Evolutionary conservation across 2,888 invertebrate species (phyloP).

Genomic region (Melieria omissa): DNA sequence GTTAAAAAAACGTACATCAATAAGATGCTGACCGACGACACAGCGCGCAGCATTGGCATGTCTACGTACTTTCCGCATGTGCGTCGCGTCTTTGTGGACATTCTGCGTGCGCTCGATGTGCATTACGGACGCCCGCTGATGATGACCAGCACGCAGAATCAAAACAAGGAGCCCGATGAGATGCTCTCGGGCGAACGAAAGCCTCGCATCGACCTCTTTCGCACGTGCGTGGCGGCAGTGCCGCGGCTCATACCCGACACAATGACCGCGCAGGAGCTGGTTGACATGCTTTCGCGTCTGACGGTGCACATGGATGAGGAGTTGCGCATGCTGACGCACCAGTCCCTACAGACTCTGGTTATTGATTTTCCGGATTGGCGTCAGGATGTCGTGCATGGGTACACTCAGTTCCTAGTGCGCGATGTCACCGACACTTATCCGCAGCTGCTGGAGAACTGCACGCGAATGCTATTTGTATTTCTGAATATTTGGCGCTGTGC

Average conservation of each 20-base stretch:
- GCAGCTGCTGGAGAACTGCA: conserved; percentile 87
- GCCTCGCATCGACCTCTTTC: conserved; percentile 96
- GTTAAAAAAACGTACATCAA: conserved; percentile 96
- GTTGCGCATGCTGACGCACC: conserved; percentile 90
- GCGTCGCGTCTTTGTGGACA: conserved; percentile 94
- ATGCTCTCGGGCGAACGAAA: conserved; percentile 96
- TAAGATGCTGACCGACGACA: conserved; percentile 96
- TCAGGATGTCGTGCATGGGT: conserved; percentile 93
- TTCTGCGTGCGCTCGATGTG: conserved; percentile 90
- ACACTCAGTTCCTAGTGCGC: conserved; percentile 93
- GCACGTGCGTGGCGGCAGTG: conserved; percentile 98
- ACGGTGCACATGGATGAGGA: conserved; percentile 99
- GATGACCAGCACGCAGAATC: conserved; percentile 95
- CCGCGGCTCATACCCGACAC: conserved; percentile 97
- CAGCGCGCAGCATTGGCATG: conserved; percentile 96
- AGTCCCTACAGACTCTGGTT: conserved; percentile 94
- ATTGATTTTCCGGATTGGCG: conserved; percentile 98
- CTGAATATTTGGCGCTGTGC: conserved; percentile 93
- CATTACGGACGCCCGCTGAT: conserved; percentile 97
- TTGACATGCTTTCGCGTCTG: conserved; percentile 91
- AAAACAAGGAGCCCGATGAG: conserved; percentile 93
- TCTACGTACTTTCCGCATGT: conserved; percentile 97
- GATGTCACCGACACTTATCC: conserved; percentile 76
- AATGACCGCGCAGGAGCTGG: conserved; percentile 93
- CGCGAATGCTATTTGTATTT: conserved; percentile 91